A percentile compares a stretch with the other conserved stretches of the same genome.
These are phyloP conservation scores for Leptopilina drosophilae DNA, from an alignment of 2,888 invertebrate genomes.

Conservation along the genomic window DNA sequence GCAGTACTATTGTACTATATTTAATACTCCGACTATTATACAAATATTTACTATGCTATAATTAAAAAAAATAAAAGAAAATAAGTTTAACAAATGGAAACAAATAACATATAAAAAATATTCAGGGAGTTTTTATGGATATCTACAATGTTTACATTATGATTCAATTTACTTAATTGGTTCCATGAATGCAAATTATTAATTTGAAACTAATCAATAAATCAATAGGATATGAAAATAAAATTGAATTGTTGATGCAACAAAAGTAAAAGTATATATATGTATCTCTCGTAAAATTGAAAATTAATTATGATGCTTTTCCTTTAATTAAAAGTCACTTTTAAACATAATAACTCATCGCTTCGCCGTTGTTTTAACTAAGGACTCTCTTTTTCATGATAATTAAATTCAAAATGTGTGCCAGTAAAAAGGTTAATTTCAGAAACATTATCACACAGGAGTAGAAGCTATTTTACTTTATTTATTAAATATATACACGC, in stretches of 20 bases:
- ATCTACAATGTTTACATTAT: too few relatives aligned
- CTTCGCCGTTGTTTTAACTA: background rate
- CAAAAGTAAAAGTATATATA: background rate
- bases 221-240: background rate
- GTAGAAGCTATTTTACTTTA: background rate
- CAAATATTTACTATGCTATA: too few relatives aligned
- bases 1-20: too few relatives aligned
- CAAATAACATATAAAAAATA: background rate
- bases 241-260: background rate
- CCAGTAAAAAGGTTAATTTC: background rate
- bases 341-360: background rate
- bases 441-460: background rate
- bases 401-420: background rate
- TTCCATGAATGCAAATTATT: background rate
- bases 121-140: background rate
- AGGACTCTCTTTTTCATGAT: background rate
- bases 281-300: background rate
- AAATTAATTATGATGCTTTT: background rate
- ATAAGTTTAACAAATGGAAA: too few relatives aligned
- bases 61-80: too few relatives aligned
- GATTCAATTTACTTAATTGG: conserved; percentile 4
- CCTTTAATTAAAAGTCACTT: conserved; percentile 1
- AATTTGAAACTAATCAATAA: background rate
- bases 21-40: too few relatives aligned
- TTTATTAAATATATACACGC: background rate